A percentile compares a stretch with the other conserved stretches of the same genome.
These are phyloP conservation scores for Lutraria lutraria DNA, from an alignment of 2,888 invertebrate genomes.

Conservation along the genomic window DNA sequence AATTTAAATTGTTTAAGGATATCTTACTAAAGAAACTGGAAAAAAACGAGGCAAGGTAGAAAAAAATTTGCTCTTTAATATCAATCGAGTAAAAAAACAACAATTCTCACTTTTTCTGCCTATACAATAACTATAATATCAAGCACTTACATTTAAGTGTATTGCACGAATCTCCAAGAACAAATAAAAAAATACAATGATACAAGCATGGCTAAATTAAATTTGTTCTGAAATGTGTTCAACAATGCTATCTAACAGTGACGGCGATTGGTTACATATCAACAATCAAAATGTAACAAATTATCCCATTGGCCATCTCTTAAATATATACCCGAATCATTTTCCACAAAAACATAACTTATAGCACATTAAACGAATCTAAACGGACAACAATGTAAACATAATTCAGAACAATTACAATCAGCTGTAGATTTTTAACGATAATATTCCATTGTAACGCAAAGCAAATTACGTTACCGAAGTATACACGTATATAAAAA, in stretches of 20 bases:
- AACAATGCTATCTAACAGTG: slow-evolving; percentile 4
- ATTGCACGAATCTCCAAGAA: slow-evolving; percentile 50
- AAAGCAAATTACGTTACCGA: slow-evolving; percentile 17
- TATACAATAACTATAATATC: background rate
- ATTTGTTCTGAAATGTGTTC: slow-evolving; percentile 21
- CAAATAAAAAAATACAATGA: background rate
- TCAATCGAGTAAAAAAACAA: background rate
- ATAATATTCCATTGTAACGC: background rate
- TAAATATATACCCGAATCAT: slow-evolving; percentile 16
- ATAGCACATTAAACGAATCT: slow-evolving; percentile 8
- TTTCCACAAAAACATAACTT: slow-evolving; percentile 9
- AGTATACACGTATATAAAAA: slow-evolving; percentile 4
- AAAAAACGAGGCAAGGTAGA: background rate
- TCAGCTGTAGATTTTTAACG: slow-evolving; percentile 1
- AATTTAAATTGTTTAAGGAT: background rate
- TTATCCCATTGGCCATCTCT: background rate
- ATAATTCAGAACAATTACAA: background rate
- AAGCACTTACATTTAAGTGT: slow-evolving; percentile 46
- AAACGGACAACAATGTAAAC: background rate
- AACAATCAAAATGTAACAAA: slow-evolving; percentile 7
- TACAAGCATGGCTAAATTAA: background rate
- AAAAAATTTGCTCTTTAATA: background rate
- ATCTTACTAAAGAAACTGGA: background rate
- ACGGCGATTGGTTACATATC: slow-evolving; percentile 4
- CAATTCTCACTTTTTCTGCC: background rate